phyloP scores from a whole-genome alignment of 2,113 vertebrate genomes.

The Thalassoma bifasciatum region DNA sequence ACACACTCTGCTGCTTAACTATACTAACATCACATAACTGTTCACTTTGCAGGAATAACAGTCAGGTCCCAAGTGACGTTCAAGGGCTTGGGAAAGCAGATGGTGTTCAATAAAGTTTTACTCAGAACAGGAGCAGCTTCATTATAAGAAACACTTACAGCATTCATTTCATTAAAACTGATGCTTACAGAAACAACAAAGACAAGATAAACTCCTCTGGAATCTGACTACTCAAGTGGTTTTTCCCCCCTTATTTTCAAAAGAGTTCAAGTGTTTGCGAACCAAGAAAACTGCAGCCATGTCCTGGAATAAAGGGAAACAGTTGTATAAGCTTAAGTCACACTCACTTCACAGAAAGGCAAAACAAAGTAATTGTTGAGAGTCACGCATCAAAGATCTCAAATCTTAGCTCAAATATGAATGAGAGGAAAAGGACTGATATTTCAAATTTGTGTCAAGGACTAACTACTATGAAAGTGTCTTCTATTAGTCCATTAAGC shows the following conservation, averaged over 20 bases:
- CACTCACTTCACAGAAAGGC: too few relatives aligned
- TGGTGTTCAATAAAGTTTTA: slow-evolving; percentile 35
- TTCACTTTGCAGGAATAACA: slow-evolving; percentile 22
- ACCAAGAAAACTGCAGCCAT: neutral
- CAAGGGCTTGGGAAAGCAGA: slow-evolving; percentile 23
- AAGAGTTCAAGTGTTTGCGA: neutral
- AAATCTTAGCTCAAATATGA: too few relatives aligned
- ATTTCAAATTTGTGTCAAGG: too few relatives aligned
- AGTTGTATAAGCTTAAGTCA: neutral
- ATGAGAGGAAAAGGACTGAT: too few relatives aligned
- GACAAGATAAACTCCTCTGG: neutral
- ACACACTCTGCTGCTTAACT: slow-evolving; percentile 9
- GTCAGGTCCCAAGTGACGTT: slow-evolving; percentile 25
- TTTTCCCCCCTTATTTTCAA: too few relatives aligned
- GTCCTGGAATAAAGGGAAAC: neutral
- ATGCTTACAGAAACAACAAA: slow-evolving; percentile 18
- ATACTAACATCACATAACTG: slow-evolving; percentile 20
- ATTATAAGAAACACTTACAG: slow-evolving; percentile 33
- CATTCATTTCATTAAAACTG: slow-evolving; percentile 25
- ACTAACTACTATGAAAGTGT: neutral
- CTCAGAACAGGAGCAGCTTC: slow-evolving; percentile 22
- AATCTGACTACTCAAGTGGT: neutral
- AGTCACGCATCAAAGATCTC: too few relatives aligned
- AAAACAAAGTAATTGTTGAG: too few relatives aligned
- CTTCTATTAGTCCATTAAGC: neutral